Percentiles rank a stretch among this genome's conserved stretches.
phyloP scores from a whole-genome alignment of 2,888 invertebrate genomes.

The Nomada fucata region DNA sequence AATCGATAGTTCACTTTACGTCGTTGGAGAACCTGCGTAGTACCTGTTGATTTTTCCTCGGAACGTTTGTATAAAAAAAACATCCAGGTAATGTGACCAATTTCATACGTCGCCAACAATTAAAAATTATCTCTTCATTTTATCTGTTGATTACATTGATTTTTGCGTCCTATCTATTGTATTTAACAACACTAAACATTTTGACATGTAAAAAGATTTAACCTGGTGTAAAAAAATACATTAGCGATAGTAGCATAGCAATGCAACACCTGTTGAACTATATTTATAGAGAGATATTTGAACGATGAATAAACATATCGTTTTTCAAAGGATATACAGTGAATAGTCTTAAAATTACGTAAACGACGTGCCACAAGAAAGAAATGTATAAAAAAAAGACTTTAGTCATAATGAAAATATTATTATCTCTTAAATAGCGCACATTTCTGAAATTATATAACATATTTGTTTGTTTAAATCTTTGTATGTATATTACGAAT shows the following conservation, averaged over 20 bases:
- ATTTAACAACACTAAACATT: not conserved
- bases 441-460: not conserved
- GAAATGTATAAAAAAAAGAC: not conserved
- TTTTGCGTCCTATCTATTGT: no score
- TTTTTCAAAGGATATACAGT: not conserved
- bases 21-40: slow-evolving; percentile 15
- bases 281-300: not conserved
- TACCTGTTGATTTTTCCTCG: slow-evolving; percentile 53
- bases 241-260: not conserved
- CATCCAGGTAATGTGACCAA: slow-evolving; percentile 13
- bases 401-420: not conserved
- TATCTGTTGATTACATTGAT: not conserved
- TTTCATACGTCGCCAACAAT: not conserved
- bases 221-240: not conserved
- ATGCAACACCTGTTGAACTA: slow-evolving; percentile 39
- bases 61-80: not conserved
- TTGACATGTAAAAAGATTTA: slow-evolving; percentile 10
- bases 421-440: not conserved
- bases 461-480: not conserved
- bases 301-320: not conserved
- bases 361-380: not conserved
- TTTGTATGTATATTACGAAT: not conserved
- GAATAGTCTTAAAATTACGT: not conserved
- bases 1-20: slow-evolving; percentile 45
- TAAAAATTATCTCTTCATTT: not conserved